Conservation (phyloP, 1,140 invertebrate genomes). For the Aleiodes sp. region DNA sequence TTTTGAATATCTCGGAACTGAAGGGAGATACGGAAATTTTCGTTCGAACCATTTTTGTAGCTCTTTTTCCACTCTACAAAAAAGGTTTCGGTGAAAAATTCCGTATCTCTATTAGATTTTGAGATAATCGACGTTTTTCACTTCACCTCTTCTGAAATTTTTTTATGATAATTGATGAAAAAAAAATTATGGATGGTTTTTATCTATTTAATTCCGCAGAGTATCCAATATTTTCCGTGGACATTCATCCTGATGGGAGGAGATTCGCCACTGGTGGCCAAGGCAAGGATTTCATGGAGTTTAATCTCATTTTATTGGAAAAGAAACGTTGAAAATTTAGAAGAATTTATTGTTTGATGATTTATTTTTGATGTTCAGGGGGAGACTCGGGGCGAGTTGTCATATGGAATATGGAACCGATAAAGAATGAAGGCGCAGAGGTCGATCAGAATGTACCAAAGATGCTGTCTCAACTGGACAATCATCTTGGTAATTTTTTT, state of each 20-base stretch:
- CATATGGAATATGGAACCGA: conserved; percentile 94
- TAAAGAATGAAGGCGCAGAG: conserved; percentile 80
- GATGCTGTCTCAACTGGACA: conserved; percentile 95
- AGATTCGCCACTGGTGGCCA: conserved; percentile 94
- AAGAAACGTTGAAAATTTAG: no score
- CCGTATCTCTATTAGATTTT: no score
- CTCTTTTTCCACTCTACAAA: no score
- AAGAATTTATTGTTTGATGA: no score
- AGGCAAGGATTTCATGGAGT: conserved; percentile 68
- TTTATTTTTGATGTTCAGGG: conserved; percentile 51
- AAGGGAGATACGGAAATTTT: no score
- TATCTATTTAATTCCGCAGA: no score
- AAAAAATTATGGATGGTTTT: conserved; percentile 20
- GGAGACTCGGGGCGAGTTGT: conserved; percentile 87
- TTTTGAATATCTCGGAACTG: no score
- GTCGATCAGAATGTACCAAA: conserved; percentile 85
- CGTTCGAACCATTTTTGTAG: no score
- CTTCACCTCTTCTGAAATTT: conserved; percentile 22
- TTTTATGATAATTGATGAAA: conserved; percentile 18
- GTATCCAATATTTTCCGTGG: conserved; percentile 95
- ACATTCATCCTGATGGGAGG: conserved; percentile 95
- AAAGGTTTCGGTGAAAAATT: no score
- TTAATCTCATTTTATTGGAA: conserved; percentile 20
- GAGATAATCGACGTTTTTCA: no score
- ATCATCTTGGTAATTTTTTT: conserved; percentile 79